phyloP scores from a whole-genome alignment of 2,888 invertebrate species.

The Euclidia mi region DNA sequence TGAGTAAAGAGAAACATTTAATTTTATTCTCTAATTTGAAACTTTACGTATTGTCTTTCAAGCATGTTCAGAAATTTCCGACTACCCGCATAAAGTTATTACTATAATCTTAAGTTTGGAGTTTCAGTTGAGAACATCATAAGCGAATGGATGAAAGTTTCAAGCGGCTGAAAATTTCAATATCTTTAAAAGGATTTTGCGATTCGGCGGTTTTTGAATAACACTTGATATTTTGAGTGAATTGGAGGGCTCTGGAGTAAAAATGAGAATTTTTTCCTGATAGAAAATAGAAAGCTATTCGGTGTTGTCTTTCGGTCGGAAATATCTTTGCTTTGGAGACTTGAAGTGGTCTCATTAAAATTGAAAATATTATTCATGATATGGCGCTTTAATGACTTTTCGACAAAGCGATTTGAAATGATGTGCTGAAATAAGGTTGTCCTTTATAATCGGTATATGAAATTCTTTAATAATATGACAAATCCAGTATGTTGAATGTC shows the following conservation, averaged over 20 bases:
- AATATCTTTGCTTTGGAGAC: constrained; percentile 1
- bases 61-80: constrained; percentile 25
- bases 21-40: constrained; percentile 28
- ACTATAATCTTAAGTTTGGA: constrained; percentile 50
- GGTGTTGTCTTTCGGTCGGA: constrained; percentile 18
- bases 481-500: too few species aligned
- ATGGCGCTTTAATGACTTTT: too few species aligned
- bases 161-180: constrained; percentile 60
- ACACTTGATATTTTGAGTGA: constrained; percentile 51
- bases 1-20: constrained; percentile 22
- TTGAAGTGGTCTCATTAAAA: too few species aligned
- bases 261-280: constrained; percentile 21
- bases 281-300: neutral
- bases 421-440: too few species aligned
- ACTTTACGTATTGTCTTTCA: constrained; percentile 21
- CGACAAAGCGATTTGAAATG: too few species aligned
- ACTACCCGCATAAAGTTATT: constrained; percentile 43
- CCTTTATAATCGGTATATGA: too few species aligned
- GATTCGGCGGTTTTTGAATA: constrained; percentile 60
- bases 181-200: constrained; percentile 66
- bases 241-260: constrained; percentile 31
- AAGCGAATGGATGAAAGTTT: constrained; percentile 48
- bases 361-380: too few species aligned
- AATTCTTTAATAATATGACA: too few species aligned
- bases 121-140: constrained; percentile 37